Evolutionary conservation across 2,888 invertebrate genomes (phyloP).

Genomic region (Eupithecia pulchellata): DNA sequence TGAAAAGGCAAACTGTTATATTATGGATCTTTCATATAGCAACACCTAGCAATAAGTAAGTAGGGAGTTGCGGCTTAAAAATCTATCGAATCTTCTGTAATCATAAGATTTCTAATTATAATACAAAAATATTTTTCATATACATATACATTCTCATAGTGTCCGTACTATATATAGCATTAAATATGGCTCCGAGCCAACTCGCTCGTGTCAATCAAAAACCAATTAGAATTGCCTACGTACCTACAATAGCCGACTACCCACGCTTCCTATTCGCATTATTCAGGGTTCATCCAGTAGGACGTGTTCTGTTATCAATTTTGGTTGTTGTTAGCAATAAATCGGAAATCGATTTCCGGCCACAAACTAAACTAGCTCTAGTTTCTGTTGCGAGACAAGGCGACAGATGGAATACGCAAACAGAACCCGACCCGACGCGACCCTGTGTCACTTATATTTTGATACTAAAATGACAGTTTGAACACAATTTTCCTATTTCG

Average conservation of each 20-base stretch:
- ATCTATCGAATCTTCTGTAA: no score
- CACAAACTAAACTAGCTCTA: constrained; percentile 24
- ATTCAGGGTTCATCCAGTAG: neutral
- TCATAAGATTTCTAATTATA: no score
- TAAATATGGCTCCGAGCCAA: neutral
- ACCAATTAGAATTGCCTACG: neutral
- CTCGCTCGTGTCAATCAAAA: neutral
- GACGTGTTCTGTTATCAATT: constrained; percentile 12
- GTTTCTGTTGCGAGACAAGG: constrained; percentile 28
- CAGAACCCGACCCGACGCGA: constrained; percentile 24
- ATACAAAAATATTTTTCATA: neutral
- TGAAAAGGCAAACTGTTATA: neutral
- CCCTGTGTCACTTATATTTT: constrained; percentile 4
- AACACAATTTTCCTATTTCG: neutral
- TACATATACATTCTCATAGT: no score
- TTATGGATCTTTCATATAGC: neutral
- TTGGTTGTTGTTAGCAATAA: constrained; percentile 22
- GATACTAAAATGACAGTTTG: neutral
- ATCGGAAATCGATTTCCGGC: constrained; percentile 23
- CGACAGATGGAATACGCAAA: constrained; percentile 30
- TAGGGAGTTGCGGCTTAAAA: no score
- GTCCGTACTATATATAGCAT: neutral
- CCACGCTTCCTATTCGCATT: constrained; percentile 1
- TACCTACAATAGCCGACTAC: neutral
- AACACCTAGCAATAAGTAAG: neutral